Conservation (phyloP, 2,113 vertebrate species). For the Lepus timidus region DNA sequence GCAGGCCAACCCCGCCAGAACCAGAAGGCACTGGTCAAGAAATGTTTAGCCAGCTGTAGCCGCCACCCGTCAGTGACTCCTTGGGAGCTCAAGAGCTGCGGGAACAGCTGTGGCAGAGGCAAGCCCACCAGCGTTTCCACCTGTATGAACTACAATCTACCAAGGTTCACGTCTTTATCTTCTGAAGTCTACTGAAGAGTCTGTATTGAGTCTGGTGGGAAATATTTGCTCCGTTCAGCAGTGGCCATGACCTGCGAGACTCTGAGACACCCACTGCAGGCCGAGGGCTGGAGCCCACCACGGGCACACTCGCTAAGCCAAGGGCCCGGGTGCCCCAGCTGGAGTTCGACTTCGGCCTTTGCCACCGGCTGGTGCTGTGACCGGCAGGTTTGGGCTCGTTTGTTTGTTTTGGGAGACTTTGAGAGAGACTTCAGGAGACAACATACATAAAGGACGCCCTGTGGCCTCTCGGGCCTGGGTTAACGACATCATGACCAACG, state of each 20-base stretch:
- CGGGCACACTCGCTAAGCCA: fast-evolving
- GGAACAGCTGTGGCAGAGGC: neutral
- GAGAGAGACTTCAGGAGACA: neutral
- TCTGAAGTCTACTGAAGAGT: neutral
- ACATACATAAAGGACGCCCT: fast-evolving
- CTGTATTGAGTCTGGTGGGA: neutral
- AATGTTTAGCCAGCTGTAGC: no score
- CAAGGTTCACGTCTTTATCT: neutral
- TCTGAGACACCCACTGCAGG: fast-evolving
- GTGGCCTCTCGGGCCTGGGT: fast-evolving
- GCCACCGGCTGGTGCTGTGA: fast-evolving
- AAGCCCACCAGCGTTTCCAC: neutral
- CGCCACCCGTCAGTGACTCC: no score
- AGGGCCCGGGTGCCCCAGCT: no score
- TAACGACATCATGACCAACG: no score
- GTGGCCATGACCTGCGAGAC: no score
- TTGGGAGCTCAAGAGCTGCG: neutral
- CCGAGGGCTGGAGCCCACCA: fast-evolving
- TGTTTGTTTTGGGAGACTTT: neutral
- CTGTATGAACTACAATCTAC: neutral
- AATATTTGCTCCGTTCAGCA: no score
- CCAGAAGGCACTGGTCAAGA: no score
- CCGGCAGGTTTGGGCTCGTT: fast-evolving
- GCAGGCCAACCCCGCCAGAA: no score
- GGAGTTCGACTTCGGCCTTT: fast-evolving